Conservation (phyloP, 2,888 invertebrate species). For the Sinotaia quadrata region DNA sequence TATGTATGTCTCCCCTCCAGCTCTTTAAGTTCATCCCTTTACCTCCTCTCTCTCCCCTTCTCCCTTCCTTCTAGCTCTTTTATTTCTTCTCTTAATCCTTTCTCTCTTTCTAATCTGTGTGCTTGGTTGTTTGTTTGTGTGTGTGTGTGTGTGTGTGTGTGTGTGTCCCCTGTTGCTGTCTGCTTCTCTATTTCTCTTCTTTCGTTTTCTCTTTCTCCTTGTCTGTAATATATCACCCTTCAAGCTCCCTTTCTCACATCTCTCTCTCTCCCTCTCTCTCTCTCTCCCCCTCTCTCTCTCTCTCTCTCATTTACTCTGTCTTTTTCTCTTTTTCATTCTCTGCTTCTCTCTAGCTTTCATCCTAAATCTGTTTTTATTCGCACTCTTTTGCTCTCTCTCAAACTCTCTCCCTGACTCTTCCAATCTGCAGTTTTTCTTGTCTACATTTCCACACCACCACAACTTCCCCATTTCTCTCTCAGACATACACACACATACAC, state of each 20-base stretch:
- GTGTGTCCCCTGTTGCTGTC: background rate
- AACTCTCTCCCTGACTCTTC: slow-evolving; percentile 2
- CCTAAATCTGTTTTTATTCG: too few relatives aligned
- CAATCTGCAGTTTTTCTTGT: background rate
- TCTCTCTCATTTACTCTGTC: background rate
- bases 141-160: slow-evolving; percentile 4
- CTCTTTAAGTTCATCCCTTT: too few relatives aligned
- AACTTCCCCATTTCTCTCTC: background rate
- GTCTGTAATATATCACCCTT: slow-evolving; percentile 6
- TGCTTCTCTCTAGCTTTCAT: background rate
- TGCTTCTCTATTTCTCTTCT: background rate
- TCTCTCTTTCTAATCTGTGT: too few relatives aligned
- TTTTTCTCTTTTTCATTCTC: background rate
- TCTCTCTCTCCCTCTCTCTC: background rate
- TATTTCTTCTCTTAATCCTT: too few relatives aligned
- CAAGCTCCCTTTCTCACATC: background rate
- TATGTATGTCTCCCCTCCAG: slow-evolving; percentile 1
- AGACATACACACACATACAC: slow-evolving; percentile 5
- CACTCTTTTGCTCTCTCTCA: slow-evolving; percentile 4
- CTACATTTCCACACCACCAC: background rate
- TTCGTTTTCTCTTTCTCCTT: background rate
- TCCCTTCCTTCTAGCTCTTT: too few relatives aligned
- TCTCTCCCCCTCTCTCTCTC: background rate
- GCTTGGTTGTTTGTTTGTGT: background rate
- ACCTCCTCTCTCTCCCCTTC: too few relatives aligned